Evolutionary conservation across 2,113 vertebrate genomes (phyloP).

Genomic region (Galeopterus variegatus): DNA sequence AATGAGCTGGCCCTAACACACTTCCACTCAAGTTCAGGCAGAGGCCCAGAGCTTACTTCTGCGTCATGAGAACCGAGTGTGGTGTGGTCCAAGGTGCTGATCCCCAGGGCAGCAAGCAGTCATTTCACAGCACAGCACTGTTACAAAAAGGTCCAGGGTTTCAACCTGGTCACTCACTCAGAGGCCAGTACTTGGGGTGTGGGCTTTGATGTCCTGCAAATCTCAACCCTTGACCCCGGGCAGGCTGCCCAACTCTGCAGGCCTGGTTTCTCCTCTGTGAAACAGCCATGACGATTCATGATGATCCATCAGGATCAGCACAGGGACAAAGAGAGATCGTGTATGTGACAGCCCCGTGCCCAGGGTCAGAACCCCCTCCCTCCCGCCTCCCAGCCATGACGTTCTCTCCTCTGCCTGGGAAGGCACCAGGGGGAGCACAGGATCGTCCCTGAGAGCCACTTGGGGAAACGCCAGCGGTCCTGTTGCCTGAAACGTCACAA

Average conservation of each 20-base stretch:
- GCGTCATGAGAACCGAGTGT: rapidly evolving
- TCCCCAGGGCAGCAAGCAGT: background rate
- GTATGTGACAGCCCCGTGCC: background rate
- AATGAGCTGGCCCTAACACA: background rate
- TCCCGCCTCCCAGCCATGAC: rapidly evolving
- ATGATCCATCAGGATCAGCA: background rate
- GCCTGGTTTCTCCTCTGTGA: background rate
- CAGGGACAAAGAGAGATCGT: background rate
- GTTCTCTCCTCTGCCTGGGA: too few relatives aligned
- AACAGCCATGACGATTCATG: background rate
- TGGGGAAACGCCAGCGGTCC: background rate
- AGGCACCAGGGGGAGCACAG: background rate
- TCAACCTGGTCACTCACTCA: background rate
- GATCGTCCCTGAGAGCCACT: background rate
- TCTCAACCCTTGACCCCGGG: background rate
- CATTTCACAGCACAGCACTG: background rate
- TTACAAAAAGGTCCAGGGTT: too few relatives aligned
- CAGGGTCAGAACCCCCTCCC: background rate
- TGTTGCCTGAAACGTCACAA: too few relatives aligned
- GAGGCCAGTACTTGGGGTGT: background rate
- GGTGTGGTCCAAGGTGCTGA: background rate
- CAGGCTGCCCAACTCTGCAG: background rate
- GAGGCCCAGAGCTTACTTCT: background rate
- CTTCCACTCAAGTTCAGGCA: background rate
- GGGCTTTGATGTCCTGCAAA: background rate